Conservation (phyloP, 1,140 invertebrate genomes). For the Hyphantria cunea region DNA sequence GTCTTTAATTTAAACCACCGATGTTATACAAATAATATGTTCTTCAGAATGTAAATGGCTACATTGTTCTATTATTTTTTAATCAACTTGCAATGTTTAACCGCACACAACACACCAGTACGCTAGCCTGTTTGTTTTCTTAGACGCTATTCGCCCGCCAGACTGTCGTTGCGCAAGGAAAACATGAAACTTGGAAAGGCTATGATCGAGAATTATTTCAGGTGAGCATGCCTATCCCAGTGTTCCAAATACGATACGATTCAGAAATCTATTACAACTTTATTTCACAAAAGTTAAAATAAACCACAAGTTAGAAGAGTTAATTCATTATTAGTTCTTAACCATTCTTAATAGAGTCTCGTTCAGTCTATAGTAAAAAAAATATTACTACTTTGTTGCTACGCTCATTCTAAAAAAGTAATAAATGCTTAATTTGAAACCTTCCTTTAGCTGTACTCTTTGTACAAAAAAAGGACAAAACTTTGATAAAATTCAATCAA, state of each 20-base stretch:
- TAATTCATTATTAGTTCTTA: no score
- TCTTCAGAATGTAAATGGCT: slow-evolving; percentile 35
- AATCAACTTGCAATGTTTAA: slow-evolving; percentile 33
- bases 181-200: slow-evolving; percentile 87
- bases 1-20: slow-evolving; percentile 1
- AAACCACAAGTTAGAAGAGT: no score
- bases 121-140: slow-evolving; percentile 81
- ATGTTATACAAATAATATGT: slow-evolving; percentile 4
- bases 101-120: slow-evolving; percentile 53
- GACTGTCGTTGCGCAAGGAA: slow-evolving; percentile 89
- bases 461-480: no score
- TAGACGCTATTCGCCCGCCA: slow-evolving; percentile 90
- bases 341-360: no score
- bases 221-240: slow-evolving; percentile 80
- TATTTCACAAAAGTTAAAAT: no score
- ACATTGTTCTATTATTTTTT: background rate
- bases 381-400: no score
- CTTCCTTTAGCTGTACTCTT: no score
- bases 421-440: no score
- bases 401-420: no score
- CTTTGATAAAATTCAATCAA: no score
- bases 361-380: no score
- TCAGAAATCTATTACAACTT: no score
- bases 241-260: background rate
- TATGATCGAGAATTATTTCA: slow-evolving; percentile 88